A percentile compares a stretch with the other conserved stretches of the same genome.
phyloP scores from a whole-genome alignment of 2,888 invertebrate genomes.

The Tribolium freemani region DNA sequence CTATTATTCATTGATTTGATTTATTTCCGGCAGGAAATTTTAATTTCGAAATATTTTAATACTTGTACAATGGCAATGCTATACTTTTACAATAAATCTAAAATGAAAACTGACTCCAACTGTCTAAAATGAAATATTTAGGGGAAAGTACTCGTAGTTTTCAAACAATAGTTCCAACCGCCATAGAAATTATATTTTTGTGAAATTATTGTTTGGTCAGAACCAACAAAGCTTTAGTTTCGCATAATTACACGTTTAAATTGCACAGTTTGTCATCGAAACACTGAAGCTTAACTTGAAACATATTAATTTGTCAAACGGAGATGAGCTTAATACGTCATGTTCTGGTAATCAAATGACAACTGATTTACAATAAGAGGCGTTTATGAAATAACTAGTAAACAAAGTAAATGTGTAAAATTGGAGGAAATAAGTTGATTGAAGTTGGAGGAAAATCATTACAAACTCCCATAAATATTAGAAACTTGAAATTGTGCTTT shows the following conservation, averaged over 20 bases:
- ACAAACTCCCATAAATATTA: constrained; percentile 9
- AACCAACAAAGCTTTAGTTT: not conserved
- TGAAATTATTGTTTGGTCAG: not conserved
- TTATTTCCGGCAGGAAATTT: not conserved
- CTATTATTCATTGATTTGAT: not conserved
- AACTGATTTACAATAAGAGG: not conserved
- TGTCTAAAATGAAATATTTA: not conserved
- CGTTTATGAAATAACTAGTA: too few species aligned
- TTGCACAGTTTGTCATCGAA: not conserved
- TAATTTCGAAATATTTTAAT: not conserved
- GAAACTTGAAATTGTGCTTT: not conserved
- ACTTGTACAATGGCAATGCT: not conserved
- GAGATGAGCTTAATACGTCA: not conserved
- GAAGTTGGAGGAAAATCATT: not conserved
- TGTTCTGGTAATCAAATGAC: not conserved
- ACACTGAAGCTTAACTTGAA: not conserved
- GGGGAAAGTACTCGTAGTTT: not conserved
- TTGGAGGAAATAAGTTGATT: not conserved
- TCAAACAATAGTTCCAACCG: not conserved
- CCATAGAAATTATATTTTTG: not conserved
- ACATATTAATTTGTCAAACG: not conserved
- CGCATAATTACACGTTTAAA: not conserved
- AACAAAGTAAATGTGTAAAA: not conserved
- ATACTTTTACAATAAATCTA: not conserved
- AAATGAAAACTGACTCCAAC: not conserved